Base-by-base conservation (phyloP, 2,888 invertebrate genomes). In the Harpalus rufipes region DNA sequence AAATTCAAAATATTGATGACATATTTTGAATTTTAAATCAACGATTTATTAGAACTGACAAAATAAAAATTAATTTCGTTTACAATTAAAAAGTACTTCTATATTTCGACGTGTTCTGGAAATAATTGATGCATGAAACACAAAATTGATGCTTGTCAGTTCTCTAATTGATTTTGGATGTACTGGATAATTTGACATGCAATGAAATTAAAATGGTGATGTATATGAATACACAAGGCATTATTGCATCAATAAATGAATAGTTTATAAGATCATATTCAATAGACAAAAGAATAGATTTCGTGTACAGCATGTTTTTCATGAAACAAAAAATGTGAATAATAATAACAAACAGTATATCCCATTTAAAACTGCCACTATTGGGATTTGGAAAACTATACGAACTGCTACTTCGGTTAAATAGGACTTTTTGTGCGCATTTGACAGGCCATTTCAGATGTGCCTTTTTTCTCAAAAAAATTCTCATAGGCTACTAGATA, bases 241-340 rank as follows among this genome's bases (percentile, higher is more conserved):
- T 81, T 81, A 81, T 81, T 81, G 81, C 81, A 81, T 65, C 41
- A 81, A 81, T 61, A 81, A 78, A 78, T 78, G 58, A 78, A 78
- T 58, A 51, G 41, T 25, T 78, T 74, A 6, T 18, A 72, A 41
- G 18, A 44, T 72, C 14, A 14, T 44, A 44, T 74, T 18, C 0
- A 68, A 14, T 39, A 63, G 63, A 63, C 10, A 18, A 25, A 63
- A 61, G 16, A 61, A 5, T 21, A 63, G 8, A 63, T 18, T 63
- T 25, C 25, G 68, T 68, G 68, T 68, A 68, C n/a, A 39, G 39
- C 39, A 68, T 68, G 68, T 68, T 63, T 63, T 21, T 25, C 44
- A 12, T 51, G 12, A 51, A 51, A 32, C 32, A 32, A 8, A 51
- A 51, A 51, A 51, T 51, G 44, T 12, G 44, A 51, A 51, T 51